phyloP scores from a whole-genome alignment of 2,888 invertebrate genomes.

The Amblyjoppa fuscipennis region DNA sequence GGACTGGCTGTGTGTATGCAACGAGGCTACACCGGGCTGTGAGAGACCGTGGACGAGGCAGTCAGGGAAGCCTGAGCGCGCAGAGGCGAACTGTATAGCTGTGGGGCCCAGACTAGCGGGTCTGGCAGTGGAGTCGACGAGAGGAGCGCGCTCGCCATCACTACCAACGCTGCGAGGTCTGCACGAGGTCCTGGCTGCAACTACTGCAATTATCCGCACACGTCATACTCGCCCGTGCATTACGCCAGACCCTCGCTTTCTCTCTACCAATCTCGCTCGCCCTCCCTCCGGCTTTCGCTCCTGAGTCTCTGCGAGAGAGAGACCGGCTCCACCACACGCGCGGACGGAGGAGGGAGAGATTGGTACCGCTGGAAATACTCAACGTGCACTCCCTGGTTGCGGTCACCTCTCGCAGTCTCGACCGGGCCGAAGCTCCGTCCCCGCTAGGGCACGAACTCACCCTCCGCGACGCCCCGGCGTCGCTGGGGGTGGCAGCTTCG shows the following conservation, averaged over 20 bases:
- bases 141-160: constrained; percentile 63
- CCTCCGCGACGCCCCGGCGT: constrained; percentile 58
- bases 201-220: constrained; percentile 84
- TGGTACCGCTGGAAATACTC: constrained; percentile 53
- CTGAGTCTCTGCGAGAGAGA: constrained; percentile 31
- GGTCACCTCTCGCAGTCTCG: constrained; percentile 55
- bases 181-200: constrained; percentile 79
- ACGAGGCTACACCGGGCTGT: constrained; percentile 2
- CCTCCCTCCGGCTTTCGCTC: neutral
- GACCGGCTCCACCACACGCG: constrained; percentile 23
- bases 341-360: neutral
- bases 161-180: constrained; percentile 73
- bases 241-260: constrained; percentile 71
- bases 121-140: constrained; percentile 43
- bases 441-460: constrained; percentile 57
- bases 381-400: constrained; percentile 51
- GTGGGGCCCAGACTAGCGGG: constrained; percentile 46
- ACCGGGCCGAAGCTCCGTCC: constrained; percentile 63
- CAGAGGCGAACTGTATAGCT: constrained; percentile 41
- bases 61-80: constrained; percentile 48
- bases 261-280: constrained; percentile 56
- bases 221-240: constrained; percentile 81
- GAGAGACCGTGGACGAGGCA: constrained; percentile 50
- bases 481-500: constrained; percentile 62
- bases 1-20: constrained; percentile 35